Conservation (phyloP, 2,888 invertebrate genomes). For the Polymixis flavicincta region DNA sequence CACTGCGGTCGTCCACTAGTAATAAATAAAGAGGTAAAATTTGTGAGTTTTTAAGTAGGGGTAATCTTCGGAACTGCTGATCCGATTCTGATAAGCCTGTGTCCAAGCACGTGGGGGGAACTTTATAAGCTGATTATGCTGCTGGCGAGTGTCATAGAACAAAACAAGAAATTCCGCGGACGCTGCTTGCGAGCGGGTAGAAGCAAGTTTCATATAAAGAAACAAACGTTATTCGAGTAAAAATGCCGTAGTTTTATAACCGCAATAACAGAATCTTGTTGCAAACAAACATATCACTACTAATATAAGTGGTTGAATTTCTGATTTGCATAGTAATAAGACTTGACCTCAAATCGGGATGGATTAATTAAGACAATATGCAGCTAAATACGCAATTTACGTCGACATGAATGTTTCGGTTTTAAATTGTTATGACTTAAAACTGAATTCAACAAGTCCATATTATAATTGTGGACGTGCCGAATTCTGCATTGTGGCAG, state of each 20-base stretch:
- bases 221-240: constrained; percentile 4
- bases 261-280: background rate
- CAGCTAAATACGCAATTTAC: background rate
- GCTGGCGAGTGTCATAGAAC: too few species aligned
- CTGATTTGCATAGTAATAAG: constrained; percentile 16
- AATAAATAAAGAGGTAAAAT: too few species aligned
- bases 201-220: background rate
- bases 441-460: background rate
- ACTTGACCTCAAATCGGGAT: constrained; percentile 14
- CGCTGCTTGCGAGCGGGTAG: too few species aligned
- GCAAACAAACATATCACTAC: constrained; percentile 17
- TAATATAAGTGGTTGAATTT: background rate
- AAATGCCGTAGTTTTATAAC: constrained; percentile 1
- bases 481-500: too few species aligned
- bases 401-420: background rate
- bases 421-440: background rate
- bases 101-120: too few species aligned
- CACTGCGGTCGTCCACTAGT: too few species aligned
- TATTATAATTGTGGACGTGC: background rate
- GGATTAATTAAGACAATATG: background rate
- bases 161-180: too few species aligned
- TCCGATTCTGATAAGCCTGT: too few species aligned
- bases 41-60: too few species aligned
- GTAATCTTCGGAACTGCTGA: too few species aligned
- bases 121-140: too few species aligned